Base-by-base conservation (phyloP, 2,888 invertebrate species). In the Sarcophaga rosellei region DNA sequence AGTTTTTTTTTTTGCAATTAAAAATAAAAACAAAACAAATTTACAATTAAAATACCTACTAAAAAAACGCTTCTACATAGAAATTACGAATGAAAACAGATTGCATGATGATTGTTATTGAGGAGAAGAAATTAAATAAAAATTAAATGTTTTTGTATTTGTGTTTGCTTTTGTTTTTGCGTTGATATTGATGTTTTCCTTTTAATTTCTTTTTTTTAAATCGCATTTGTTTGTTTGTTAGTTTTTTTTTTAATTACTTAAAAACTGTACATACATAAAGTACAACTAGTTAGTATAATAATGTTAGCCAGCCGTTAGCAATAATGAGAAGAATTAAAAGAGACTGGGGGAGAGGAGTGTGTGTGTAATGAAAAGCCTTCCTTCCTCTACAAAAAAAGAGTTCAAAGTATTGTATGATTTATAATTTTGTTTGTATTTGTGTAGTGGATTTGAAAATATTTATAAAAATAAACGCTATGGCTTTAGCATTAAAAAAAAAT, bases 191-290 rank as follows among this genome's bases (percentile, higher is more conserved):
- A n/a, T n/a, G n/a, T n/a, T n/a, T n/a, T n/a, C n/a, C n/a, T 35
- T 35, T 5, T 35, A 6, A 35, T 35, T 35, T 25, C 3, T 25
- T 62, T n/a, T 61, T 11, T 57, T 75, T 4, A 11, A n/a, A 57
- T 23, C 12, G 53, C 12, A 15, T 53, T 53, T 53, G 4, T 53
- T 15, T 53, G 53, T 53, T 66, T n/a, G 23, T 44, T 65, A 1
- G 6, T 25, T 65, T 45, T 25, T 15, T 79, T 20, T 74, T 79
- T 25, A 74, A 57, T 84, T 81, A 81, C 87, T 87, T 88, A 88
- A 84, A 74, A 63, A 84, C 81, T 35, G 35, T 35, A 35, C 10
- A 81, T 87, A 86, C 86, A 87, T 81, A 87, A 83, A 83, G 78
- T 87, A 87, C 61, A 86, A 86, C 59, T 65, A 68, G 69, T 61